Base-by-base conservation (phyloP, 2,113 vertebrate genomes). In the Spermophilus dauricus region DNA sequence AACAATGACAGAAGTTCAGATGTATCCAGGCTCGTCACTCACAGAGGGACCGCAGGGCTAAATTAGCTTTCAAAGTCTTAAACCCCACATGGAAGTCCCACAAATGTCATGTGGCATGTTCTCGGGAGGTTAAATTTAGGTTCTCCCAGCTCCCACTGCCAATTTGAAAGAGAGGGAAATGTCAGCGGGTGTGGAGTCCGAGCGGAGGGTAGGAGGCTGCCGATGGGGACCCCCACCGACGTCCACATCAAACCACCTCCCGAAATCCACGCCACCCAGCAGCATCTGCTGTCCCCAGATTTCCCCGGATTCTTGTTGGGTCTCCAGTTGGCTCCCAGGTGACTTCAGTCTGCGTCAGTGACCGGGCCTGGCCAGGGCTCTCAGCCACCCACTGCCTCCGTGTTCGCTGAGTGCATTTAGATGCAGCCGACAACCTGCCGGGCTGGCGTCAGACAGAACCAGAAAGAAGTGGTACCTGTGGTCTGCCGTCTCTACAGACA, bases 11-110 rank as follows among this genome's bases (percentile, higher is more conserved):
- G 98, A 97, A 98, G 98, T 98, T 98, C 98, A 98, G 98, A 97
- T 98, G 96, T 97, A 97, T 98, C 98, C 97, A 97, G 97, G 97
- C 28, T 0, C 97, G 96, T 98, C 98, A 96, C 97, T 98, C 96
- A 97, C 32, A n/a, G 96, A 98, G 98, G 97, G 93, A 97, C 88
- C 86, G 89, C 98, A 96, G 94, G 95, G 98, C 98, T 99, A 98
- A 99, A 99, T 99, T 98, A 99, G 98, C 98, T 99, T 98, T 98
- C 99, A 98, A 98, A 98, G 97, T 96, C 98, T 98, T 98, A 98
- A 97, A 96, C 96, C 67, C 97, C 98, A 98, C 98, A 98, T 97
- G 98, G 96, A 98, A 98, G 98, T 93, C 98, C 97, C 98, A 97
- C 97, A 95, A 92, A 97, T 98, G 98, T 98, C 98, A 98, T 98